A percentile compares a stretch with the other conserved stretches of the same genome.
phyloP scores from a whole-genome alignment of 2,888 invertebrate genomes.

The Phyllotreta cruciferae region DNA sequence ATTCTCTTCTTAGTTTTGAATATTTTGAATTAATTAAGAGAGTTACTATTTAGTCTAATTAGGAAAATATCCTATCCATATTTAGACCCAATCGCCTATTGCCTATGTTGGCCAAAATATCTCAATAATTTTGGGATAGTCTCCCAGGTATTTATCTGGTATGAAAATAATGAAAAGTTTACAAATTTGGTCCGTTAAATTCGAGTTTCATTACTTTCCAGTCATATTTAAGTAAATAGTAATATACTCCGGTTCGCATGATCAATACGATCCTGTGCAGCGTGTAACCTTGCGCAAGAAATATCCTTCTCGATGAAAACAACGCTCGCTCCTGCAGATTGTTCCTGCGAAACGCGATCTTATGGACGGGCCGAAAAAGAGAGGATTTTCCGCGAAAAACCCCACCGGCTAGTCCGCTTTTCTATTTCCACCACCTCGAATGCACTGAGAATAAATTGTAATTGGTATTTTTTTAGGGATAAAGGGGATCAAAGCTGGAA shows the following conservation, averaged over 20 bases:
- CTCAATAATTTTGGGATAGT: too few relatives aligned
- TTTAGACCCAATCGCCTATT: too few relatives aligned
- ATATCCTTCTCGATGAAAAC: not conserved
- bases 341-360: constrained; percentile 4
- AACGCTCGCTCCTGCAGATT: not conserved
- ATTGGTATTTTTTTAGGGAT: constrained; percentile 20
- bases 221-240: constrained; percentile 36
- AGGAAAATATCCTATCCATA: too few relatives aligned
- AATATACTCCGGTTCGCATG: constrained; percentile 39
- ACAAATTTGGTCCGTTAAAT: constrained; percentile 13
- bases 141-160: not conserved
- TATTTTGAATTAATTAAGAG: too few relatives aligned
- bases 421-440: constrained; percentile 12
- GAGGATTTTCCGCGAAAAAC: not conserved
- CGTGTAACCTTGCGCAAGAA: constrained; percentile 39
- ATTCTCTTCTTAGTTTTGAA: too few relatives aligned
- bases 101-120: too few relatives aligned
- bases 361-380: not conserved
- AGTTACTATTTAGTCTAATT: too few relatives aligned
- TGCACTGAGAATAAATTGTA: constrained; percentile 25
- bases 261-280: constrained; percentile 44
- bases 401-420: constrained; percentile 6
- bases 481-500: constrained; percentile 18
- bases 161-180: not conserved
- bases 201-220: constrained; percentile 20